Base-by-base conservation (phyloP, 2,797 vertebrate genomes). In the Anabacerthia variegaticeps region DNA sequence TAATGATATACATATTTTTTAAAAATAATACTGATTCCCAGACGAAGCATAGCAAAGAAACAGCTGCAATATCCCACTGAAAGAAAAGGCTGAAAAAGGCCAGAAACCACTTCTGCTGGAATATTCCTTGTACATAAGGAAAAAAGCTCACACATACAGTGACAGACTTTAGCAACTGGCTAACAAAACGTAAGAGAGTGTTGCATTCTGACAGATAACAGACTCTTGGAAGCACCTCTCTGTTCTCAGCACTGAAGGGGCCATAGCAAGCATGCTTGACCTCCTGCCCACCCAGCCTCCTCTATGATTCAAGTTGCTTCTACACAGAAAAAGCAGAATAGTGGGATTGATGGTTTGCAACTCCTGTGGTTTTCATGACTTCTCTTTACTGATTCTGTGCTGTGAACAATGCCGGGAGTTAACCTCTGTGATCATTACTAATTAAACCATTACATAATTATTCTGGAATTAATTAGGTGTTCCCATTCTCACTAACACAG, bases 221-320 rank as follows among this genome's bases (percentile, higher is more conserved):
- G n/a, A 7, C 51, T 21, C 27, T 15, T 2, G 10, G 51, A 46
- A 48, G 52, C 34, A 4, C 12, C 28, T 58, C 28, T 58, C 46
- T 9, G 8, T 15, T 54, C 28, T 14, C 55, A 13, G 27, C 1
- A 11, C 65, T 44, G 65, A 22, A 46, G 49, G 24, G 5, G 23
- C 13, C 4, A 2, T 0, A 7, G 41, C 12, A 4, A 55, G 30
- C 7, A 1, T 34, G 10, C 51, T 19, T 28, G 3, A 10, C 3
- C 36, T 4, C 4, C 14, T 8, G 15, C 19, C 3, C 7, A 23
- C 20, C 16, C 46, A 2, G 23, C 24, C 59, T 39, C 49, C 51
- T 27, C 14, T 41, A 28, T 6, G 9, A 59, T 22, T 76, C 44
- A 68, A 41, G 21, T 34, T 48, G 26, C 44, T 55, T 63, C 46